A percentile compares a stretch with the other conserved stretches of the same genome.
Evolutionary conservation across 2,888 invertebrate species (phyloP).

Genomic region (Byasa hedistus): DNA sequence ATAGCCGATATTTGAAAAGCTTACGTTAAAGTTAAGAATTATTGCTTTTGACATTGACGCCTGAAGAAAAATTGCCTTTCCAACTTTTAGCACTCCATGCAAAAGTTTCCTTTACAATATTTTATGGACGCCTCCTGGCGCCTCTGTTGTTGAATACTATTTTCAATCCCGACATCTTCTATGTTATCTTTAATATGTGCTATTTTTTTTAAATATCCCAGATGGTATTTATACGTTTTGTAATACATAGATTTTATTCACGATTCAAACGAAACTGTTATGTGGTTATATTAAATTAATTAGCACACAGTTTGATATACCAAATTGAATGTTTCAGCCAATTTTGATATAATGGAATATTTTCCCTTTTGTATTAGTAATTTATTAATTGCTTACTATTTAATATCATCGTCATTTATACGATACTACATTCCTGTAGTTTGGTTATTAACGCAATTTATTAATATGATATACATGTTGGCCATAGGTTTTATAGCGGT

Average conservation of each 20-base stretch:
- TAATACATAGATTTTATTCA: no score
- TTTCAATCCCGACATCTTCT: slow-evolving; percentile 25
- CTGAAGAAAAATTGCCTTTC: slow-evolving; percentile 62
- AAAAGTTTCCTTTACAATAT: slow-evolving; percentile 39
- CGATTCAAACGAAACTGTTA: no score
- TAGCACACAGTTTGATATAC: no score
- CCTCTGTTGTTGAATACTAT: slow-evolving; percentile 37
- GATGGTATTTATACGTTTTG: no score
- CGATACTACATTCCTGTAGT: not conserved
- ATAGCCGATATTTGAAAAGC: slow-evolving; percentile 36
- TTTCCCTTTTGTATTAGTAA: not conserved
- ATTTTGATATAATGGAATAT: not conserved
- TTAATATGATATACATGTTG: no score
- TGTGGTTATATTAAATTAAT: no score
- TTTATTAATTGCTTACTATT: not conserved
- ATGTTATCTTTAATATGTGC: not conserved
- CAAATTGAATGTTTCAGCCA: not conserved
- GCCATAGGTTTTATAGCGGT: not conserved
- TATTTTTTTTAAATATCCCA: not conserved
- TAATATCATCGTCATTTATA: not conserved
- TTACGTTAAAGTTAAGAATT: slow-evolving; percentile 55
- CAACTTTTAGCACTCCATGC: slow-evolving; percentile 44
- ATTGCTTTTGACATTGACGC: slow-evolving; percentile 66
- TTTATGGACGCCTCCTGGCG: slow-evolving; percentile 39
- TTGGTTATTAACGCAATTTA: no score